Base-by-base conservation (phyloP, 2,113 vertebrate genomes). In the Rafetus swinhoei region DNA sequence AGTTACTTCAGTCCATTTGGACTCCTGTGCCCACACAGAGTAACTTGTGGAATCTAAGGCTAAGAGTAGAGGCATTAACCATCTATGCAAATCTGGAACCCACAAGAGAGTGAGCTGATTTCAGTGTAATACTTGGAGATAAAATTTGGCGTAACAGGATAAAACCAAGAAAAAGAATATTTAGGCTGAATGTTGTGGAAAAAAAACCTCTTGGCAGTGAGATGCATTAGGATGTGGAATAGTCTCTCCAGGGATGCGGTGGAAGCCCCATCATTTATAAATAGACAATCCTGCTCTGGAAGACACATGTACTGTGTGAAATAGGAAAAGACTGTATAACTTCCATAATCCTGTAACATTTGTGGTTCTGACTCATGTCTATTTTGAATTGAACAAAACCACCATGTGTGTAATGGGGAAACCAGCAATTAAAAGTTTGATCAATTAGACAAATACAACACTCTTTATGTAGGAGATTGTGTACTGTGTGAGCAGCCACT, bases 341-440 rank as follows among this genome's bases (percentile, higher is more conserved):
- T 90, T n/a, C 85, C 85, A 25, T 83, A 93, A 90, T 94, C 85
- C 91, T 94, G 86, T 90, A 82, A 93, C 93, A 55, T 60, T 55
- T 97, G 94, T 59, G 95, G 95, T 56, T 94, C 60, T 86, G 32
- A 52, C 91, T 52, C 32, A 16, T n/a, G 94, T 79, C 90, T 96
- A 94, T 95, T 96, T 92, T 90, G 79, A 89, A 96, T 81, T 89
- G 56, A 86, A 97, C 79, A 94, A 96, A 94, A 60, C 96, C 91
- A 86, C 85, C 86, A 82, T 93, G 16, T 95, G 82, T 89, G 79
- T 91, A 94, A 60, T 53, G 69, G 90, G 39, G 56, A 90, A 93
- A 88, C 87, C 85, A 92, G 60, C 79, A 85, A 94, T 92, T 92
- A 95, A 81, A 89, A 80, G 85, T 16, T 15, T 74, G 39, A 89